phyloP scores from a whole-genome alignment of 2,888 invertebrate genomes.

The Pseudococcus viburni region DNA sequence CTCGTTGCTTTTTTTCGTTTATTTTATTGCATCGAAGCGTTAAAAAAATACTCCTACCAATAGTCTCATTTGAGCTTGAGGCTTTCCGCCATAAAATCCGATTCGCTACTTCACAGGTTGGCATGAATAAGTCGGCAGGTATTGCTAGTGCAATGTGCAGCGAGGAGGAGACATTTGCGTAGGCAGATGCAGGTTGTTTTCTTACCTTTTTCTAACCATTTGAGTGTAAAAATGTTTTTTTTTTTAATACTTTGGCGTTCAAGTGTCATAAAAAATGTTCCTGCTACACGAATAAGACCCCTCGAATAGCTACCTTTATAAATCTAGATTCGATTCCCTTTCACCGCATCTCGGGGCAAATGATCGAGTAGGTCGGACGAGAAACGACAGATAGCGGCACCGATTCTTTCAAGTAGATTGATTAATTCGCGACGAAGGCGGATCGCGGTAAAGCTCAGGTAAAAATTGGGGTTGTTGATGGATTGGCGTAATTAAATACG shows the following conservation, averaged over 20 bases:
- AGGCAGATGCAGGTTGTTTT: neutral
- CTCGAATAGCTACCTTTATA: neutral
- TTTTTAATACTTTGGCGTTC: neutral
- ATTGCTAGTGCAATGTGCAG: neutral
- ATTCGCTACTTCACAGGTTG: conserved; percentile 39
- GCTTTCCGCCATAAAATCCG: conserved; percentile 39
- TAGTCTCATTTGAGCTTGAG: neutral
- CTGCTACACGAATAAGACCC: neutral
- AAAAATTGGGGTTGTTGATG: neutral
- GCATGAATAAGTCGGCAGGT: conserved; percentile 10
- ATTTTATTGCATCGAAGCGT: neutral
- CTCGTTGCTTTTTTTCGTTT: neutral
- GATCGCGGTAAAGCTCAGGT: neutral
- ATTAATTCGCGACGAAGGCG: conserved; percentile 22
- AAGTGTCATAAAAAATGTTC: neutral
- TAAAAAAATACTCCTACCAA: neutral
- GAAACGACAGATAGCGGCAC: conserved; percentile 48
- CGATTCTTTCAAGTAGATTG: conserved; percentile 27
- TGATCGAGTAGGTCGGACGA: conserved; percentile 13
- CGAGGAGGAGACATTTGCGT: neutral
- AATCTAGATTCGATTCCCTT: neutral
- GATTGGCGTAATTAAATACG: conserved; percentile 51
- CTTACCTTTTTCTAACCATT: neutral
- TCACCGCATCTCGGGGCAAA: neutral
- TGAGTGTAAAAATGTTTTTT: neutral